Evolutionary conservation across 2,888 invertebrate species (phyloP).

Genomic region (Parnassius orleans): DNA sequence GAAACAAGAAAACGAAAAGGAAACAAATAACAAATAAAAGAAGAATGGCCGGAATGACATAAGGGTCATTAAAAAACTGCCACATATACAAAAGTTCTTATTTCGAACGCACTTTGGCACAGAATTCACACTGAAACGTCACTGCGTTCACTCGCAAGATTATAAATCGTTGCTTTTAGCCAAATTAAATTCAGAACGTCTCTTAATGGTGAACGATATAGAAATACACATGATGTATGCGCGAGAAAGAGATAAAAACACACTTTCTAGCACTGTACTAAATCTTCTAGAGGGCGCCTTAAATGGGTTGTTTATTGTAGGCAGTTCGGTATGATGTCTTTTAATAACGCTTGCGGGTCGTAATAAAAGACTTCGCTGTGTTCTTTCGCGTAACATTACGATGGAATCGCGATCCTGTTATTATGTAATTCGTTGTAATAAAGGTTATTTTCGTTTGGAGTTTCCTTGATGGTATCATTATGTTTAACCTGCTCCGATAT

Average conservation of each 20-base stretch:
- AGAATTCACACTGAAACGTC: conserved; percentile 20
- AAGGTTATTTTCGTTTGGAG: conserved; percentile 26
- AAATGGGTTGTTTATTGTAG: conserved; percentile 62
- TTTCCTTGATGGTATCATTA: conserved; percentile 26
- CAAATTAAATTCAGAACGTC: conserved; percentile 36
- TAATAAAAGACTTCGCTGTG: conserved; percentile 36
- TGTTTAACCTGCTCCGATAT: conserved; percentile 31
- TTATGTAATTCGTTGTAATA: conserved; percentile 22
- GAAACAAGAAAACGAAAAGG: too few relatives aligned
- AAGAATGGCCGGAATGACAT: not conserved
- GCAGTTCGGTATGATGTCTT: conserved; percentile 58
- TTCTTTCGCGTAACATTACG: conserved; percentile 25
- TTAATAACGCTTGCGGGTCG: conserved; percentile 46
- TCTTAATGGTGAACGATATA: conserved; percentile 22
- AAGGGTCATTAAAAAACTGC: conserved; percentile 7
- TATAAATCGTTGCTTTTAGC: conserved; percentile 44
- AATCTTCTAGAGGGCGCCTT: conserved; percentile 40
- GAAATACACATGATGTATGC: conserved; percentile 16
- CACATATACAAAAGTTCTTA: conserved; percentile 14
- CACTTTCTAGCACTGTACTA: conserved; percentile 31
- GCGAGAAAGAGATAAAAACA: conserved; percentile 20
- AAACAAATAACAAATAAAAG: too few relatives aligned
- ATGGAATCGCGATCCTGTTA: conserved; percentile 5
- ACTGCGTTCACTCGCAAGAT: conserved; percentile 32
- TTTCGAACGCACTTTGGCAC: conserved; percentile 28